Base-by-base conservation (phyloP, 1,140 invertebrate genomes). In the Formica selysi region DNA sequence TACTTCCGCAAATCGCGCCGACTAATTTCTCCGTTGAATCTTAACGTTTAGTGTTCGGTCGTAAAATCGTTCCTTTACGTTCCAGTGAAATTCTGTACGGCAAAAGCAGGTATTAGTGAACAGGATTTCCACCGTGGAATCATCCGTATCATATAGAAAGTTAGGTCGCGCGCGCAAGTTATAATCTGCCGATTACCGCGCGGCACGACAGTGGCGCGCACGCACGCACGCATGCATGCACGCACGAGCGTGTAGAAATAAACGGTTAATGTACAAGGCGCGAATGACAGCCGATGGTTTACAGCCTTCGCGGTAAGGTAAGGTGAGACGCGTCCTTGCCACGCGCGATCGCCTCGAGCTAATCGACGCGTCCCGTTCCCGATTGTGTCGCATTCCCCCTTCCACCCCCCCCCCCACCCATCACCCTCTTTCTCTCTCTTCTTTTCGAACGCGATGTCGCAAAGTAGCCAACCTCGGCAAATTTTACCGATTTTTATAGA, bases 261-360 rank as follows among this genome's bases (percentile, higher is more conserved):
- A 88, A 54, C 71, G 64, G 74, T 54, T 73, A 71, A 76, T 74
- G 61, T 64, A 62, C 29, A 59, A 86, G 80, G 51, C 80, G 79
- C 79, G 26, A 87, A 65, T 87, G 79, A 89, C 88, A 90, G 80
- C 85, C 83, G 88, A 89, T 89, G 83, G 44, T 78, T 76, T 85
- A 73, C 22, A 68, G 85, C 86, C 74, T 90, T 90, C 79, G 67
- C 67, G 78, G 71, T 89, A 89, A 89, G 84, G 61, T 44, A 44
- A 44, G 41, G 41, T 84, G 85, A 90, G 74, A 67, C 38, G 32
- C 87, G 85, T 62, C 89, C 88, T 90, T 90, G 88, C 62, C 74
- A 84, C 74, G 78, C 54, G 65, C 84, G 80, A 87, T 89, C 74
- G 88, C 79, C 87, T 87, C 73, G 65, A 61, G 67, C 79, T 81